A percentile compares a stretch with the other conserved stretches of the same genome.
Evolutionary conservation across 2,113 vertebrate species (phyloP).

Genomic region (Alouatta palliata): DNA sequence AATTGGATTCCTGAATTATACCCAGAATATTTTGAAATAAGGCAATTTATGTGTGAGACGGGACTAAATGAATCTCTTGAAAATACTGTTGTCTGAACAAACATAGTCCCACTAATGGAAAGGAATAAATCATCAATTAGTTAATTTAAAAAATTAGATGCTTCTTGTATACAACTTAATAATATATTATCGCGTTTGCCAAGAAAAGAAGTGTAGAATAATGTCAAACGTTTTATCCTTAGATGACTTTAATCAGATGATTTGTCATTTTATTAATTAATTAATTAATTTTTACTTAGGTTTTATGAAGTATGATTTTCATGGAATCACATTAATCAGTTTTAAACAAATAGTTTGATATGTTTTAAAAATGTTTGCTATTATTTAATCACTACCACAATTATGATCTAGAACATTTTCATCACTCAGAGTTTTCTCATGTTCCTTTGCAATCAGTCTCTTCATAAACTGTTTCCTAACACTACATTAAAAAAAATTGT

Average conservation of each 20-base stretch:
- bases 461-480: background rate
- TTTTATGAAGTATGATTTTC: background rate
- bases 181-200: background rate
- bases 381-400: background rate
- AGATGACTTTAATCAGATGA: background rate
- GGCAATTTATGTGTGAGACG: background rate
- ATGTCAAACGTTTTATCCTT: background rate
- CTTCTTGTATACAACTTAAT: background rate
- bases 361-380: background rate
- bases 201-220: background rate
- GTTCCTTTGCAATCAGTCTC: background rate
- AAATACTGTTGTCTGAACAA: background rate
- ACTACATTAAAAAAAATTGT: background rate
- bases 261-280: background rate
- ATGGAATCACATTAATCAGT: background rate
- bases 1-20: background rate
- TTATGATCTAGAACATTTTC: background rate
- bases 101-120: background rate
- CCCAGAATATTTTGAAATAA: background rate
- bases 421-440: background rate
- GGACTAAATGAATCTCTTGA: background rate
- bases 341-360: background rate
- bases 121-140: background rate
- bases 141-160: background rate
- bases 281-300: background rate